Conservation (phyloP, 2,113 vertebrate genomes). For the Microtus pennsylvanicus region DNA sequence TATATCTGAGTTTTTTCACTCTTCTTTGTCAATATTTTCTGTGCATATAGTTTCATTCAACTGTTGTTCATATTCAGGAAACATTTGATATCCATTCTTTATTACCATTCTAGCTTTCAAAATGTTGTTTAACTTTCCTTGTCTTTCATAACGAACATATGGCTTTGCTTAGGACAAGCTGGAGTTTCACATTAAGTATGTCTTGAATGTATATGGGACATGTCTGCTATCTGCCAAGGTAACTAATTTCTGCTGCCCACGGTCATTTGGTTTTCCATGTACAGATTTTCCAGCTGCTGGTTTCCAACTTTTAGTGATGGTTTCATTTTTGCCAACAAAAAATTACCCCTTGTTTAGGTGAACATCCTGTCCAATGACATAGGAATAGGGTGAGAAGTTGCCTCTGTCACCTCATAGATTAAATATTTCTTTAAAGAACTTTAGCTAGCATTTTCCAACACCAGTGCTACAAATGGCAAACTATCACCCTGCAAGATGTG, state of each 20-base stretch:
- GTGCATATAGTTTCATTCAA: conserved; percentile 12
- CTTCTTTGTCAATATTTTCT: conserved; percentile 42
- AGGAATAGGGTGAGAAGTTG: conserved; percentile 44
- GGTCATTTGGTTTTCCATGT: conserved; percentile 84
- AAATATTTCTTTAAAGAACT: conserved; percentile 26
- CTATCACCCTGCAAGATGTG: background rate
- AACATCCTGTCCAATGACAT: conserved; percentile 16
- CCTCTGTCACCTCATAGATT: conserved; percentile 35
- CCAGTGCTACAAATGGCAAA: conserved; percentile 10
- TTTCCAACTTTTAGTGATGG: conserved; percentile 72
- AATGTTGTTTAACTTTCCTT: conserved; percentile 71
- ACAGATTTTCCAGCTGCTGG: conserved; percentile 82
- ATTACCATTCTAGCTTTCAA: conserved; percentile 15
- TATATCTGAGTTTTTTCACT: conserved; percentile 24
- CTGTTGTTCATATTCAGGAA: conserved; percentile 57
- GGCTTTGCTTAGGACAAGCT: conserved; percentile 81
- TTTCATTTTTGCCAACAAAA: conserved; percentile 69
- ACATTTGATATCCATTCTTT: conserved; percentile 49
- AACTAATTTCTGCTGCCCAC: conserved; percentile 81
- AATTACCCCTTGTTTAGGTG: conserved; percentile 54
- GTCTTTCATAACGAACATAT: conserved; percentile 76
- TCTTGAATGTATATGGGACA: conserved; percentile 59
- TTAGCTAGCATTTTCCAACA: conserved; percentile 32
- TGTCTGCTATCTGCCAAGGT: conserved; percentile 82
- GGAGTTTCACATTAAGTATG: conserved; percentile 72